Base-by-base conservation (phyloP, 2,888 invertebrate species). In the Catocala fraxini region DNA sequence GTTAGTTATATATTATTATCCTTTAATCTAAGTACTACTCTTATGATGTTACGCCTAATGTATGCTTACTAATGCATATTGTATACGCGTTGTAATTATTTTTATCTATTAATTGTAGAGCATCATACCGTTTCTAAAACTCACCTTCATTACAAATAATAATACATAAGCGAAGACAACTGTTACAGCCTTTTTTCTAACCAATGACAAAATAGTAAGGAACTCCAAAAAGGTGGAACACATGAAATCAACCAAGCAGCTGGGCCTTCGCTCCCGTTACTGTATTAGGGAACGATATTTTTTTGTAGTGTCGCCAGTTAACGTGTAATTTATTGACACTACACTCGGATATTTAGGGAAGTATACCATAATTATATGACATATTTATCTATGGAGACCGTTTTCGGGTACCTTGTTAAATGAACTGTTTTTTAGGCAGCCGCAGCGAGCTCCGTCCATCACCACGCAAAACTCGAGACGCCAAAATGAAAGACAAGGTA, bases 201-300 rank as follows among this genome's bases (percentile, higher is more conserved):
- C 41, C 60, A 46, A 25, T 46, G 55, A 60, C 54, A 52, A 66
- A 53, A 9, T 53, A 33, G 6, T 25, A 70, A 52, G 68, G 79
- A 79, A 58, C 79, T 70, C 79, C 49, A 70, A 71, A 73, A 71
- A 70, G 74, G 80, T 78, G 82, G 85, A 88, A 84, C 83, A 84
- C 88, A 87, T 84, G 84, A 81, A 74, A 78, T 77, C 70, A 56
- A 78, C 79, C 70, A 55, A 81, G 90, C 93, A 93, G 93, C 92
- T 93, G 93, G 84, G 89, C 88, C 91, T 86, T 77, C 87, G 87
- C 90, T 92, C 92, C 92, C 90, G 92, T 91, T 90, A 91, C 86
- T 86, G 88, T 86, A 90, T 89, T 91, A 91, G 92, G 91, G 91
- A 92, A 86, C 87, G 86, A 79, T 84, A 39, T 39, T 39, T 39